Base-by-base conservation (phyloP, 2,113 vertebrate species). In the Saguinus imperator region DNA sequence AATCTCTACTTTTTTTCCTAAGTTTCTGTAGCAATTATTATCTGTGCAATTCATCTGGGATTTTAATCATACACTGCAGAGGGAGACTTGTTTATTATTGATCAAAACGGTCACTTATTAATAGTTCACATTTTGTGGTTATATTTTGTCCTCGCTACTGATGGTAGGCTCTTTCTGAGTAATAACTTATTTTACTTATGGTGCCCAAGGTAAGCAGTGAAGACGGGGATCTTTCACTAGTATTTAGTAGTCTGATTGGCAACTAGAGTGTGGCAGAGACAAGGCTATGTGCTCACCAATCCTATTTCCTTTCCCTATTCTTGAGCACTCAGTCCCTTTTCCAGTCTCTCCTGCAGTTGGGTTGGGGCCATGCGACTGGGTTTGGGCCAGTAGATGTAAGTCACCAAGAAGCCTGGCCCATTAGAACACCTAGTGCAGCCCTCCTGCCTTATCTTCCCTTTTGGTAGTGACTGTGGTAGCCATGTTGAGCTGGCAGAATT, bases 131-230 rank as follows among this genome's bases (percentile, higher is more conserved):
- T 73, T 86, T 18, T 58, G 13, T 87, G 55, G 27, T 73, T 94
- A 6, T 83, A 64, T 77, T 13, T 91, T 96, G 76, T 55, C 52
- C n/a, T 86, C 83, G 76, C 40, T 93, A 82, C 40, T 50, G 17
- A 87, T 68, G 9, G 29, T 87, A 58, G 70, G 23, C 45, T 89
- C 50, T 85, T 89, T 92, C 75, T 70, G 37, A 48, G 66, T 43
- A 90, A 55, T 52, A n/a, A 82, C 7, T n/a, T 76, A 76, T 86
- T 85, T 86, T 96, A 32, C 55, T 92, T 92, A n/a, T 88, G 52
- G 37, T 83, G 18, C 32, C 43, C 43, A 83, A n/a, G 13, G 90
- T 77, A 90, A 16, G 40, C 23, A 91, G 79, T 27, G 85, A 64
- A 84, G 55, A 66, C 61, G 70, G 88, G 70, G 58, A 64, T 43